Evolutionary conservation across 1,140 invertebrate genomes (phyloP).

Genomic region (Zaprionus kolodkinae): DNA sequence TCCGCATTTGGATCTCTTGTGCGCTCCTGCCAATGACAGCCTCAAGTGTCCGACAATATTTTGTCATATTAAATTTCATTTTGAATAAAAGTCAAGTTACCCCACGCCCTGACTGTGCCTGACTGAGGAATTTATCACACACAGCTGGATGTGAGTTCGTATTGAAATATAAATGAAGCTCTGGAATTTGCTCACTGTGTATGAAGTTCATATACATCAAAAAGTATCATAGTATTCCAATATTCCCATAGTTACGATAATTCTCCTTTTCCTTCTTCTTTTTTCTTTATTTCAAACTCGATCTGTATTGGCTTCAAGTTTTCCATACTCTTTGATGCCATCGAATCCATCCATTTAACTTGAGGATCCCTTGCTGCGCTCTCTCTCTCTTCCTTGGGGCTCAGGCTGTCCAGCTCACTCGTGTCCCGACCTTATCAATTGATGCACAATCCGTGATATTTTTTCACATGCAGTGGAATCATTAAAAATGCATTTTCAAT

Average conservation of each 20-base stretch:
- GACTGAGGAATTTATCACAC: too few species aligned
- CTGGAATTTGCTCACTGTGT: too few species aligned
- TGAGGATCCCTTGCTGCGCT: neutral
- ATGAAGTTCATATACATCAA: too few species aligned
- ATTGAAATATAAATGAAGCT: too few species aligned
- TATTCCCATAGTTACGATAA: too few species aligned
- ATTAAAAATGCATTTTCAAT: slow-evolving; percentile 78
- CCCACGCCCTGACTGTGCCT: slow-evolving; percentile 4
- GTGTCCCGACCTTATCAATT: slow-evolving; percentile 40
- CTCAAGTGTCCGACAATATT: slow-evolving; percentile 67
- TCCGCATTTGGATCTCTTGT: slow-evolving; percentile 6
- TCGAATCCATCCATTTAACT: too few species aligned
- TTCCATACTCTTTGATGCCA: too few species aligned
- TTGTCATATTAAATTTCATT: slow-evolving; percentile 72
- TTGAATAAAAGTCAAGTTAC: slow-evolving; percentile 54
- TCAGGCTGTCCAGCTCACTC: slow-evolving; percentile 12
- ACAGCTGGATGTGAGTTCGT: neutral
- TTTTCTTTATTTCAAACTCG: too few species aligned
- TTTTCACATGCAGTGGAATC: slow-evolving; percentile 59
- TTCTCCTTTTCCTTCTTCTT: too few species aligned
- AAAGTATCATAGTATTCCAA: too few species aligned
- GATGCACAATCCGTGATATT: slow-evolving; percentile 45
- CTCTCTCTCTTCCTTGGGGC: neutral
- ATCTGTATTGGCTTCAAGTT: too few species aligned
- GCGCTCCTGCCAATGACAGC: slow-evolving; percentile 56